These are phyloP conservation scores for Eulimnadia texana DNA, from an alignment of 1,140 invertebrate genomes.

Conservation along the genomic window DNA sequence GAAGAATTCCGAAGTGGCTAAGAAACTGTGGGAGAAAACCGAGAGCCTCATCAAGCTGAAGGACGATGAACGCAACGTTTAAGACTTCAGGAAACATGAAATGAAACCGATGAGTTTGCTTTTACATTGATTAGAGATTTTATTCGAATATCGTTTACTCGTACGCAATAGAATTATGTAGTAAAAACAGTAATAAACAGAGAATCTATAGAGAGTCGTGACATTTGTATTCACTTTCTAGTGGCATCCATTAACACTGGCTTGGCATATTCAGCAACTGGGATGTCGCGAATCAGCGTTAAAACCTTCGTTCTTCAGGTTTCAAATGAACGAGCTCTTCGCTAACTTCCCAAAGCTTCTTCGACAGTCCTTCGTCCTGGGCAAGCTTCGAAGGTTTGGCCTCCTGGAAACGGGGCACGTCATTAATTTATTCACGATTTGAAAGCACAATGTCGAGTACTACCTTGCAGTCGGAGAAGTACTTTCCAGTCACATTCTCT, in stretches of 20 bases:
- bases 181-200: too few relatives aligned
- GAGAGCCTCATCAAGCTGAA: slow-evolving; percentile 38
- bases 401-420: slow-evolving; percentile 29
- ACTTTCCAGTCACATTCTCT: slow-evolving; percentile 44
- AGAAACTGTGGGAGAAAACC: slow-evolving; percentile 58
- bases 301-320: slow-evolving; percentile 7
- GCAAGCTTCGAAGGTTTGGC: slow-evolving; percentile 7
- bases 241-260: too few relatives aligned
- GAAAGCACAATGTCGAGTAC: background rate
- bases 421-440: slow-evolving; percentile 17
- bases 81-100: too few relatives aligned
- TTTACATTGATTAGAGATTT: too few relatives aligned
- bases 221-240: too few relatives aligned
- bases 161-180: too few relatives aligned
- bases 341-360: slow-evolving; percentile 58
- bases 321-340: slow-evolving; percentile 38
- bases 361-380: slow-evolving; percentile 35
- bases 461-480: slow-evolving; percentile 16
- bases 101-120: too few relatives aligned
- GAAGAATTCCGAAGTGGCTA: slow-evolving; percentile 35
- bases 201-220: too few relatives aligned
- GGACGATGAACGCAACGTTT: background rate
- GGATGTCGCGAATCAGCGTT: background rate
- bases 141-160: too few relatives aligned
- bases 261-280: background rate